Evolutionary conservation across 2,888 invertebrate genomes (phyloP).

Genomic region (Anthophora plumipes): DNA sequence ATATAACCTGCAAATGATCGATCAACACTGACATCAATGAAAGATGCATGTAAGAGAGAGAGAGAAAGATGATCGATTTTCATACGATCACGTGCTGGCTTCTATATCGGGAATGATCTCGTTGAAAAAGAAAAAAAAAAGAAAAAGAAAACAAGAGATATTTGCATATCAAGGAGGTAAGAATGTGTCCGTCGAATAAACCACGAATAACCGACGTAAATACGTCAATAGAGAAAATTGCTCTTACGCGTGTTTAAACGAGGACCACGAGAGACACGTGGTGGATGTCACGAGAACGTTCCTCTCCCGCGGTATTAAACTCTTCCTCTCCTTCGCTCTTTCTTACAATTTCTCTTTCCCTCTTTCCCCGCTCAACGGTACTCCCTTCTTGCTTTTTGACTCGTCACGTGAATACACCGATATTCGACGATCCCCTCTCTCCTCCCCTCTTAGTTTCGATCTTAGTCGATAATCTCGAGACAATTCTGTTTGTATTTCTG

Average conservation of each 20-base stretch:
- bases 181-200: constrained; percentile 13
- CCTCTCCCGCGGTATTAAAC: constrained; percentile 48
- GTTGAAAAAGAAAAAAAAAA: not conserved
- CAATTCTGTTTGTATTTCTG: not conserved
- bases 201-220: constrained; percentile 23
- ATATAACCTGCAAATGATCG: not conserved
- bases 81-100: constrained; percentile 1
- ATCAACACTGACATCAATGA: constrained; percentile 2
- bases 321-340: constrained; percentile 39
- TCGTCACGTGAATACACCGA: not conserved
- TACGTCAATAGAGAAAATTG: constrained; percentile 69
- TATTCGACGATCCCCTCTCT: constrained; percentile 3
- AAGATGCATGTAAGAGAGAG: constrained; percentile 14
- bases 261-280: constrained; percentile 69
- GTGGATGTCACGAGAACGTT: constrained; percentile 66
- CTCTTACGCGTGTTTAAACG: constrained; percentile 72
- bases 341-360: constrained; percentile 19
- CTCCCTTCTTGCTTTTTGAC: not conserved
- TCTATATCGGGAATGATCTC: not conserved
- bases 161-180: constrained; percentile 9
- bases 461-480: not conserved
- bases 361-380: constrained; percentile 17
- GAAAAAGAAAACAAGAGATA: too few species aligned
- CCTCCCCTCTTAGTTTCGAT: not conserved
- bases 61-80: not conserved